phyloP scores from a whole-genome alignment of 2,888 invertebrate species.

The Nipponacmea schrenckii region DNA sequence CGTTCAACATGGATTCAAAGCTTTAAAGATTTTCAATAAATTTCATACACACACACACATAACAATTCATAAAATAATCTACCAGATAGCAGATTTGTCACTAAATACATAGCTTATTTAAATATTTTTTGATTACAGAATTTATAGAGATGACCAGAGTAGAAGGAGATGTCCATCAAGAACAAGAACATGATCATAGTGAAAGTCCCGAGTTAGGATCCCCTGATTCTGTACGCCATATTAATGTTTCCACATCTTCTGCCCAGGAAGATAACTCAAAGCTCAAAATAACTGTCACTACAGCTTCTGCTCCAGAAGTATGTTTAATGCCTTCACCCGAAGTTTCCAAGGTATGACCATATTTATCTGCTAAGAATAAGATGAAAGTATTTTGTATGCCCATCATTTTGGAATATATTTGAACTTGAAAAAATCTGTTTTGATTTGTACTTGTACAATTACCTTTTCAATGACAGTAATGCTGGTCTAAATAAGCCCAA shows the following conservation, averaged over 20 bases:
- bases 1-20: too few species aligned
- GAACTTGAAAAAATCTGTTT: too few species aligned
- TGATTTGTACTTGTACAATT: too few species aligned
- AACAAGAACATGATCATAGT: slow-evolving; percentile 38
- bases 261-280: slow-evolving; percentile 38
- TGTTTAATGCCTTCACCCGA: slow-evolving; percentile 60
- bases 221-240: slow-evolving; percentile 26
- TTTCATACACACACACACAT: too few species aligned
- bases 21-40: too few species aligned
- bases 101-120: too few species aligned
- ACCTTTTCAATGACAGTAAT: too few species aligned
- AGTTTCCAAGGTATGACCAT: slow-evolving; percentile 48
- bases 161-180: slow-evolving; percentile 42
- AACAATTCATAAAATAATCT: too few species aligned
- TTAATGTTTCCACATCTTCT: slow-evolving; percentile 23
- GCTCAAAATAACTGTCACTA: slow-evolving; percentile 50
- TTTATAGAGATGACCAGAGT: slow-evolving; percentile 49
- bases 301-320: slow-evolving; percentile 60
- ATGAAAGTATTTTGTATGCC: background rate
- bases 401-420: too few species aligned
- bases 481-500: too few species aligned
- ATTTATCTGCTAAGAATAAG: background rate
- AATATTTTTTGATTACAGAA: slow-evolving; percentile 23
- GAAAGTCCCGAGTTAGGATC: slow-evolving; percentile 35
- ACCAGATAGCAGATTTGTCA: too few species aligned